Base-by-base conservation (phyloP, 2,888 invertebrate species). In the Notocelia uddmanniana region DNA sequence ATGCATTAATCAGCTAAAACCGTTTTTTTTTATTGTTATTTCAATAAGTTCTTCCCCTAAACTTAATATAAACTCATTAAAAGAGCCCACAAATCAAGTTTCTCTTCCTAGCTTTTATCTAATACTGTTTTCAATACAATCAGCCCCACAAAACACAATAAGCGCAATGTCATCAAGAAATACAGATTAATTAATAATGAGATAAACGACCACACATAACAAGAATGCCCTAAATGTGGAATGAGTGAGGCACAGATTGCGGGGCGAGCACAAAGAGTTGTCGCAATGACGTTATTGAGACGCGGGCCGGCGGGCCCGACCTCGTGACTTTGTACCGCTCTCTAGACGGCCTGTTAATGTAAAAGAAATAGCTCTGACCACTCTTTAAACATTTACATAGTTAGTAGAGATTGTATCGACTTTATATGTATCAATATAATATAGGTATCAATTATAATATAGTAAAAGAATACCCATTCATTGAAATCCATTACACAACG, bases 311-410 rank as follows among this genome's bases (percentile, higher is more conserved):
- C 83, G 83, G 85, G 83, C 80, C 76, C 84, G 87, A 83, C 88
- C 86, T 83, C 82, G 81, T 89, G 88, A 91, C 91, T 88, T 92
- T 91, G 87, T 77, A 74, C 76, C 83, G 91, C 80, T 90, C 92
- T 91, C 91, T 82, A 91, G 91, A 92, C 91, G 89, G 85, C 89
- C 89, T 83, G 75, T 75, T 76, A 76, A 74, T 74, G 50, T 48
- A 37, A 66, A 72, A 72, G 60, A 72, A 68, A 62, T 50, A 62
- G 50, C 34, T 59, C 34, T n/a, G 66, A 15, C 54, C 66, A 26
- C 45, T 69, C 37, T 5, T 37, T 26, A 63, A 64, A 64, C 21
- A 64, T 52, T 64, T 37, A 37, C 63, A 52, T 63, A 64, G 9
- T 15, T 52, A 19, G 23, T n/a, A n/a, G 23, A 50, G 31, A 63